Conservation (phyloP, 2,888 invertebrate species). For the Polydrusus cervinus region DNA sequence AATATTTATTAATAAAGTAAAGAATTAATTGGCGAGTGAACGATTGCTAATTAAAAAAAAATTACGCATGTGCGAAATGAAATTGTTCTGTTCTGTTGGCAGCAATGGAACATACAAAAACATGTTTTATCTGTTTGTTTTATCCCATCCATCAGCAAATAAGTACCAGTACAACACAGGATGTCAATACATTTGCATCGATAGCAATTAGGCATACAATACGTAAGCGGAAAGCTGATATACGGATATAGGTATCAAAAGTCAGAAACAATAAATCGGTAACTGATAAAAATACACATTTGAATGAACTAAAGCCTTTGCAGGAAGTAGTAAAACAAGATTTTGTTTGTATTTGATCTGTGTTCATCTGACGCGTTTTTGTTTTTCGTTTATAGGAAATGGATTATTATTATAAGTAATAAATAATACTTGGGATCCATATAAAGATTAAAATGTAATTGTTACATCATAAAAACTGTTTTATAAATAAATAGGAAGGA, state of each 20-base stretch:
- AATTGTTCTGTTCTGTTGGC: neutral
- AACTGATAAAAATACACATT: constrained; percentile 29
- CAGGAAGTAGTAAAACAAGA: constrained; percentile 30
- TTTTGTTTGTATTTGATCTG: constrained; percentile 21
- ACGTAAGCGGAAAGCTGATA: constrained; percentile 38
- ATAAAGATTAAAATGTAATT: no score
- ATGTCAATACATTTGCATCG: constrained; percentile 42
- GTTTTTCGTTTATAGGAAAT: neutral
- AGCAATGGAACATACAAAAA: no score
- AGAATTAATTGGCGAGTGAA: no score
- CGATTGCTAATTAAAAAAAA: no score
- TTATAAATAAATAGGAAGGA: no score
- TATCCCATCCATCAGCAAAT: constrained; percentile 3
- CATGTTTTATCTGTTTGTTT: constrained; percentile 11
- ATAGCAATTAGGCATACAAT: constrained; percentile 40
- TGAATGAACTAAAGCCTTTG: constrained; percentile 14
- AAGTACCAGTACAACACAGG: constrained; percentile 24
- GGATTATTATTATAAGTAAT: neutral
- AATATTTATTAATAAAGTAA: no score
- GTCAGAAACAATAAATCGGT: constrained; percentile 15
- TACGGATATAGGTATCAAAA: constrained; percentile 39
- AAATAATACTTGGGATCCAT: neutral
- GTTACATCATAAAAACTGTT: no score
- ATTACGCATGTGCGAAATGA: neutral
- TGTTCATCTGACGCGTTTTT: neutral